A percentile compares a stretch with the other conserved stretches of the same genome.
Evolutionary conservation across 2,888 invertebrate species (phyloP).

Genomic region (Tiliacea citrago): DNA sequence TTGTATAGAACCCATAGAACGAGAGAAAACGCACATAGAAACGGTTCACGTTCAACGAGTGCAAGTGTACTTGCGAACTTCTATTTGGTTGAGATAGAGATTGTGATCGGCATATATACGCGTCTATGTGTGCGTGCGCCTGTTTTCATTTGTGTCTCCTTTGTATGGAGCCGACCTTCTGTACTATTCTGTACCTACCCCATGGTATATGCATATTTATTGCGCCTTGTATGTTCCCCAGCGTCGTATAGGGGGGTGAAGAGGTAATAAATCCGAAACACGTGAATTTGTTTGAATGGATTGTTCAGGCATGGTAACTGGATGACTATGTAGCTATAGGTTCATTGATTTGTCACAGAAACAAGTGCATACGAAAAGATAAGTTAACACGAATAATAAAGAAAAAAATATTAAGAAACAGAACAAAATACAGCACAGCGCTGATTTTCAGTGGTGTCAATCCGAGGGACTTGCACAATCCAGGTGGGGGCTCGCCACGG

Average conservation of each 20-base stretch:
- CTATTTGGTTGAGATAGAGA: too few species aligned
- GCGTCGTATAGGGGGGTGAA: slow-evolving; percentile 13
- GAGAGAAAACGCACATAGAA: background rate
- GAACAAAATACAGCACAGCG: too few species aligned
- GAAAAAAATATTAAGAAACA: too few species aligned
- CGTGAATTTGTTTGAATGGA: background rate
- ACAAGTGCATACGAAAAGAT: too few species aligned
- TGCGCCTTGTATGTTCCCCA: slow-evolving; percentile 16
- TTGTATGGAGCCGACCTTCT: slow-evolving; percentile 1
- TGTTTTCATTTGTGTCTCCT: background rate
- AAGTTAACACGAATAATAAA: too few species aligned
- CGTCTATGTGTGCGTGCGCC: too few species aligned
- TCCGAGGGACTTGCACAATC: too few species aligned
- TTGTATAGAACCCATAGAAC: background rate
- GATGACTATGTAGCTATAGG: background rate
- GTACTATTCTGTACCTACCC: slow-evolving; percentile 8
- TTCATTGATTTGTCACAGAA: too few species aligned
- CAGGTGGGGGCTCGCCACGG: too few species aligned
- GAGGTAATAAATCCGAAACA: slow-evolving; percentile 38
- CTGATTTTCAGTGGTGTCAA: too few species aligned
- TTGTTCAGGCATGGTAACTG: background rate
- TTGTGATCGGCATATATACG: too few species aligned
- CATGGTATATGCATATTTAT: slow-evolving; percentile 50
- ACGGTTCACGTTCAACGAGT: background rate
- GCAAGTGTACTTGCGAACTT: background rate